Percentiles rank a stretch among this genome's conserved stretches.
These are phyloP conservation scores for Amblyjoppa proteus DNA, from an alignment of 2,888 invertebrate genomes.

Conservation along the genomic window DNA sequence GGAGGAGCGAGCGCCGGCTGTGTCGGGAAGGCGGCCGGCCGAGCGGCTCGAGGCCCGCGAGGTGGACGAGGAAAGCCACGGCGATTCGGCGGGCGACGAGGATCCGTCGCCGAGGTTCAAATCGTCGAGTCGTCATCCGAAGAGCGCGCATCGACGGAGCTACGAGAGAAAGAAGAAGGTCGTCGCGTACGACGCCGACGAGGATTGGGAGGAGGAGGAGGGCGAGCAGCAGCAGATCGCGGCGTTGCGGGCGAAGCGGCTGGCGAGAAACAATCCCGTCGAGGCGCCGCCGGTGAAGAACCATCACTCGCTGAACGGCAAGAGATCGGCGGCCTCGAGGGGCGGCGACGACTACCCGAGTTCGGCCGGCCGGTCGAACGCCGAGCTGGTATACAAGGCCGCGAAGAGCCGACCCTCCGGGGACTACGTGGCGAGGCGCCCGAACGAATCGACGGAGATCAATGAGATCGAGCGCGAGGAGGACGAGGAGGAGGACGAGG, in stretches of 20 bases:
- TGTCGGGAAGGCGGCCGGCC: slow-evolving; percentile 33
- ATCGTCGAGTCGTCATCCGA: slow-evolving; percentile 22
- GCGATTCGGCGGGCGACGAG: slow-evolving; percentile 30
- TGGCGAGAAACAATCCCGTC: slow-evolving; percentile 28
- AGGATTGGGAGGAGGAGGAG: slow-evolving; percentile 83
- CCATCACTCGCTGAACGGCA: slow-evolving; percentile 60
- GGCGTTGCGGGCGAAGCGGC: neutral
- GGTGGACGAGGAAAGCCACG: slow-evolving; percentile 51
- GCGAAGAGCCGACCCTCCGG: slow-evolving; percentile 46
- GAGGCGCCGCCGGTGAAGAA: slow-evolving; percentile 19
- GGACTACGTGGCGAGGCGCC: slow-evolving; percentile 41
- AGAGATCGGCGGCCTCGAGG: slow-evolving; percentile 35
- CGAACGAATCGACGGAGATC: slow-evolving; percentile 27
- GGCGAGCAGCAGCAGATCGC: slow-evolving; percentile 70
- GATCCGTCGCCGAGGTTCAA: slow-evolving; percentile 14
- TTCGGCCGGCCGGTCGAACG: slow-evolving; percentile 12
- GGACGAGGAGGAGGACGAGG: slow-evolving; percentile 55
- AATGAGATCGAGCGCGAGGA: slow-evolving; percentile 26
- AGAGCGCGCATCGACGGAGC: slow-evolving; percentile 48
- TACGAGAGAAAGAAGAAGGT: slow-evolving; percentile 71
- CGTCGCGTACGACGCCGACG: slow-evolving; percentile 80
- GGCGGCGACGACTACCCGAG: slow-evolving; percentile 32
- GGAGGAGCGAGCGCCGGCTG: slow-evolving; percentile 38
- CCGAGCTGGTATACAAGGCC: slow-evolving; percentile 46
- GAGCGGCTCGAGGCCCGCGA: slow-evolving; percentile 40